These are phyloP conservation scores for Zoanthus solanderi DNA, from an alignment of 92 coral and sea anemone species.

Conservation along the genomic window DNA sequence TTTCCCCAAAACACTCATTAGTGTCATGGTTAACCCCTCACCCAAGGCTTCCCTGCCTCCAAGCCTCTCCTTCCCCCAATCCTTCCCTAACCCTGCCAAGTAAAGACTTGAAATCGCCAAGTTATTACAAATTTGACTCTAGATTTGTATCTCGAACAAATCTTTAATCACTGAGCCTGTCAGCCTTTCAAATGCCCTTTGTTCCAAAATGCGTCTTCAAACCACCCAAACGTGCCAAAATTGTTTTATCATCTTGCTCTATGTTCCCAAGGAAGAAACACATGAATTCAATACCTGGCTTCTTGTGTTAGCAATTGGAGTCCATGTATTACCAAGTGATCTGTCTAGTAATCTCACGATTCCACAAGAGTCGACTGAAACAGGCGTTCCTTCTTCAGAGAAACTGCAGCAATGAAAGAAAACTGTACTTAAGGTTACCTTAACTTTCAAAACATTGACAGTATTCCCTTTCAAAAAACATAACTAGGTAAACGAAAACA, in stretches of 20 bases:
- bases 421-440: neutral
- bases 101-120: no score
- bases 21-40: no score
- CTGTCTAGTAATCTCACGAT: conserved; percentile 82
- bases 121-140: no score
- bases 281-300: conserved; percentile 80
- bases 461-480: no score
- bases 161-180: no score
- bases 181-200: neutral
- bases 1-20: no score
- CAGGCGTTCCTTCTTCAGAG: conserved; percentile 93
- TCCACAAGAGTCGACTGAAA: conserved; percentile 86
- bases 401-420: conserved; percentile 63
- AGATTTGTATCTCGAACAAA: no score
- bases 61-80: no score
- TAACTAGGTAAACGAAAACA: no score
- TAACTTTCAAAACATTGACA: neutral
- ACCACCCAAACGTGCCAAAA: neutral
- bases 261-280: neutral
- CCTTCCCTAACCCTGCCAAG: no score
- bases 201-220: neutral
- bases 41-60: no score
- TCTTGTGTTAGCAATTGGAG: conserved; percentile 82
- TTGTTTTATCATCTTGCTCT: neutral
- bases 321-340: conserved; percentile 81